Evolutionary conservation across 1,140 invertebrate species (phyloP).

Genomic region (Homalodisca vitripennis): DNA sequence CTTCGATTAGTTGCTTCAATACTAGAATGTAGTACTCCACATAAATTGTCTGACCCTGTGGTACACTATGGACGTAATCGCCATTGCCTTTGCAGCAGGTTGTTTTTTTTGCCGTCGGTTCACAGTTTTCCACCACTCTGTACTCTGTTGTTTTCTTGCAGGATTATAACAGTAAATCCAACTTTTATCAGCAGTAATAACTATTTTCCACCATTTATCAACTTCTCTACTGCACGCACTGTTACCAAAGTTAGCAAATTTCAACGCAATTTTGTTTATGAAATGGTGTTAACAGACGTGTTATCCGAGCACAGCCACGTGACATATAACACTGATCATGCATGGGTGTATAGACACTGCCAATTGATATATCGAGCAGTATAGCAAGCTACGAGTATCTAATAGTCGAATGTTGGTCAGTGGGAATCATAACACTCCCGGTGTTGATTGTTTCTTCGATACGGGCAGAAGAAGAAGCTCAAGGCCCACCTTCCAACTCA

Average conservation of each 20-base stretch:
- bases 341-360: conserved; percentile 2
- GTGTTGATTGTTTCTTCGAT: conserved; percentile 14
- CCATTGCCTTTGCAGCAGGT: conserved; percentile 24
- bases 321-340: neutral
- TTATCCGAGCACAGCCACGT: neutral
- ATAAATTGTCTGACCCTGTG: conserved; percentile 26
- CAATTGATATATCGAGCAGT: conserved; percentile 10
- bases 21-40: neutral
- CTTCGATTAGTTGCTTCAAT: conserved; percentile 25
- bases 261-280: conserved; percentile 10
- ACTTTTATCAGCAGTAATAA: conserved; percentile 8
- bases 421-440: conserved; percentile 2
- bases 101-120: conserved; percentile 19
- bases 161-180: conserved; percentile 14
- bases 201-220: neutral
- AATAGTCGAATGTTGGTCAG: conserved; percentile 1
- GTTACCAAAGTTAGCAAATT: conserved; percentile 9
- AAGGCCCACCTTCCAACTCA: conserved; percentile 11
- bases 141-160: conserved; percentile 16
- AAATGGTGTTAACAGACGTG: conserved; percentile 4
- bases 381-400: conserved; percentile 9
- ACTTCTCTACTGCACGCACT: neutral
- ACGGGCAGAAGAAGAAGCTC: neutral
- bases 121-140: neutral
- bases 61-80: conserved; percentile 25